Conservation (phyloP, 1,140 invertebrate species). For the Pollicipes pollicipes region DNA sequence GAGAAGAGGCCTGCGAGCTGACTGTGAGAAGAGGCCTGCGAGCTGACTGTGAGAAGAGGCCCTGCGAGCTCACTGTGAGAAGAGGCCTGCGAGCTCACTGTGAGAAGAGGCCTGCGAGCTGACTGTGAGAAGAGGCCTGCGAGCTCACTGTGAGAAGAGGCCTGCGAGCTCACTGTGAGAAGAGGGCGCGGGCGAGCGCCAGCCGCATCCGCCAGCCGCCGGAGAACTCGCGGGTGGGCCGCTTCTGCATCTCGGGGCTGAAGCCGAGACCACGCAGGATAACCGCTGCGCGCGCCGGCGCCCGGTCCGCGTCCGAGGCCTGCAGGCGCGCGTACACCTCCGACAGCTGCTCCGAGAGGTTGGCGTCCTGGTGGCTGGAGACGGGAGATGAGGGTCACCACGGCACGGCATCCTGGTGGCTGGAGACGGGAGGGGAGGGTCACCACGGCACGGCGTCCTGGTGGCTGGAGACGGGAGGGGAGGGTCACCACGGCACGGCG, state of each 20-base stretch:
- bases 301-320: slow-evolving; percentile 90
- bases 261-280: slow-evolving; percentile 96
- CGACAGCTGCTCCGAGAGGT: slow-evolving; percentile 43
- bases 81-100: no score
- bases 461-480: background rate
- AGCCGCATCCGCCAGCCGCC: slow-evolving; percentile 99
- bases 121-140: background rate
- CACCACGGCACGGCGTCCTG: background rate
- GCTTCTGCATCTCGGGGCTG: slow-evolving; percentile 77
- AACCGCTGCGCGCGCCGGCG: slow-evolving; percentile 79
- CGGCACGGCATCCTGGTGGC: no score
- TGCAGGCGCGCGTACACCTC: slow-evolving; percentile 82
- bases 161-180: slow-evolving; percentile 25
- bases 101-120: no score
- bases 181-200: slow-evolving; percentile 72
- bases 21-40: no score
- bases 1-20: no score
- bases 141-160: no score
- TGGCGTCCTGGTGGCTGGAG: slow-evolving; percentile 38
- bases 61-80: no score
- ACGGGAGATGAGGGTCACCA: background rate
- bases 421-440: background rate
- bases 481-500: no score
- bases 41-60: no score
- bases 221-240: slow-evolving; percentile 87